Evolutionary conservation across 37 sponge, comb jelly and placozoan species (phyloP), one percentile per base, ranked within the genome.

Genomic region (Tethya wilhelma): DNA sequence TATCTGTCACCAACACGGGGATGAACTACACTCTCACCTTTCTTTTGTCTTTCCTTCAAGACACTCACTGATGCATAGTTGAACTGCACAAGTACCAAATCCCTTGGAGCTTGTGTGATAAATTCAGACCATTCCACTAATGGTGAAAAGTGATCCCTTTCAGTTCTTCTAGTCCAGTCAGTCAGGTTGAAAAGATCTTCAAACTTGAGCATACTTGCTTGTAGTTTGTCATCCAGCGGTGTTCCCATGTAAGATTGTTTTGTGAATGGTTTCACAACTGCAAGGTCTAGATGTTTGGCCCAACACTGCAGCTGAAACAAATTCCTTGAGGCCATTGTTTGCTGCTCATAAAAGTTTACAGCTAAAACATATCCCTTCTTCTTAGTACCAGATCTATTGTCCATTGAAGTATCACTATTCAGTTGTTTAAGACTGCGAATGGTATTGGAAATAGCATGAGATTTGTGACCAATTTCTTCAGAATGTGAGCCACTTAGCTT

Each of bases 301-400:
- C 81, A 81, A 32, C 82, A 88, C 71, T 88, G 88, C 0, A 88
- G 64, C 59, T 45, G 62, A n/a, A 88, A 53, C 49, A 86, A 19
- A 66, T 86, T 84, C 26, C 69, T 25, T 1, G 67, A 75, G 0
- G 38, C 77, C 70, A 77, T 58, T 8, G 38, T 79, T 41, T 79
- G 79, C 79, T 79, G 79, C 55, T 79, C 79, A 53, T 79, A 79
- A 57, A 68, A 79, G 56, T 67, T 67, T 12, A 67, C 57, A 22
- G 79, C 68, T 34, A 79, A 31, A 34, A 79, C 68, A 67, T 53
- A 67, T 5, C 79, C 79, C 34, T 38, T 46, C 32, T 23, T 14
- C 4, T n/a, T n/a, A n/a, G n/a, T n/a, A n/a, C n/a, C n/a, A n/a
- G n/a, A n/a, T n/a, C n/a, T n/a, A n/a, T n/a, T n/a, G n/a, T n/a